Percentiles rank a stretch among this genome's conserved stretches.
These are phyloP conservation scores for Oreochromis aureus DNA, from an alignment of 2,113 vertebrate genomes.

Conservation along the genomic window DNA sequence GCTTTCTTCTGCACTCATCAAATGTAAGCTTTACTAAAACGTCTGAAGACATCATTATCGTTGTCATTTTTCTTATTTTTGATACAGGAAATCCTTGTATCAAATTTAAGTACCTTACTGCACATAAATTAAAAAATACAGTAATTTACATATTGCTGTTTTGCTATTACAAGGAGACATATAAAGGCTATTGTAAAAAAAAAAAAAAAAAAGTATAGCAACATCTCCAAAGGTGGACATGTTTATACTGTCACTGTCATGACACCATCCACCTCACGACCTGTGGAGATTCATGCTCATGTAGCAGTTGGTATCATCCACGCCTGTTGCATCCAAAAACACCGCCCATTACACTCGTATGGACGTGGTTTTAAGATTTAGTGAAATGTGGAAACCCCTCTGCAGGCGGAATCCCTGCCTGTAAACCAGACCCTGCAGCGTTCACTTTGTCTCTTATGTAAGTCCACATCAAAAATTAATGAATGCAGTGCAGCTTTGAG, in stretches of 20 bases:
- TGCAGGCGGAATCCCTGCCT: constrained; percentile 26
- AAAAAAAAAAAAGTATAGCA: not conserved
- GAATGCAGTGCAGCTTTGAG: constrained; percentile 12
- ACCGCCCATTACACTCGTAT: not conserved
- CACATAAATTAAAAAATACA: not conserved
- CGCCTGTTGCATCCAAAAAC: not conserved
- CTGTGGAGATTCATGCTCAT: not conserved
- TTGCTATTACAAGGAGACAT: not conserved
- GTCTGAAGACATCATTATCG: not conserved
- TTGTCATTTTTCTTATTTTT: not conserved
- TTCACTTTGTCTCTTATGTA: constrained; percentile 33
- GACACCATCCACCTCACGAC: not conserved
- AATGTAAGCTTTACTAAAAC: not conserved
- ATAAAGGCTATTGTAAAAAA: not conserved
- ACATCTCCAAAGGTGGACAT: not conserved
- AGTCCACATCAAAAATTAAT: constrained; percentile 51
- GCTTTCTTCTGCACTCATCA: not conserved
- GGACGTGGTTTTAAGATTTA: not conserved
- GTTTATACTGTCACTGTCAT: not conserved
- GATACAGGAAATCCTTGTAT: not conserved
- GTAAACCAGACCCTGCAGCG: not conserved
- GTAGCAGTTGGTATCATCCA: not conserved
- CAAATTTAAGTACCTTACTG: not conserved
- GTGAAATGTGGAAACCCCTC: constrained; percentile 18
- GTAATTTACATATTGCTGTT: not conserved